phyloP scores from a whole-genome alignment of 2,113 vertebrate genomes.

The Acinonyx jubatus region DNA sequence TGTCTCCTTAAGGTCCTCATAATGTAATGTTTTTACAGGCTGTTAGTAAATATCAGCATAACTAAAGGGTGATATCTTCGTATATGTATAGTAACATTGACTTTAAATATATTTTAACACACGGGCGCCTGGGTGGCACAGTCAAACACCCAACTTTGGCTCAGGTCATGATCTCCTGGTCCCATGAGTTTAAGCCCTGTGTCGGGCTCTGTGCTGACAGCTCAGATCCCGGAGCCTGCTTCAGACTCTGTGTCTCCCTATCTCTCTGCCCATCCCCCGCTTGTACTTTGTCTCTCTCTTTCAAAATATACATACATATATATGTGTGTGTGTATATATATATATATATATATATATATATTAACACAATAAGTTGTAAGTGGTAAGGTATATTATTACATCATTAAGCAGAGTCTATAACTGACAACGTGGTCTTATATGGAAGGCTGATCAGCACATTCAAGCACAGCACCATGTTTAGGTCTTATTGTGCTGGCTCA shows the following conservation, averaged over 20 bases:
- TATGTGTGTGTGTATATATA: too few species aligned
- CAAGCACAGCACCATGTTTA: not conserved
- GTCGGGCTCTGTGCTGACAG: too few species aligned
- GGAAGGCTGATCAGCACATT: not conserved
- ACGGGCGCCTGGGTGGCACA: too few species aligned
- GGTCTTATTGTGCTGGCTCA: not conserved
- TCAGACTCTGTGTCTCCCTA: too few species aligned
- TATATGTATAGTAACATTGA: not conserved
- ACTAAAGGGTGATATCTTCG: not conserved
- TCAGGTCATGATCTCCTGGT: too few species aligned
- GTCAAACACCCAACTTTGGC: too few species aligned
- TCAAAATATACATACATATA: too few species aligned
- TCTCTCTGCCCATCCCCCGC: too few species aligned
- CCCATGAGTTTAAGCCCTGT: too few species aligned
- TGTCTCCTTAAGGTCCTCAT: not conserved
- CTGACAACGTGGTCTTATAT: accelerated
- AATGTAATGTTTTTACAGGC: not conserved
- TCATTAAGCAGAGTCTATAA: not conserved
- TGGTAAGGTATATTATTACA: not conserved
- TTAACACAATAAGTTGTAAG: not conserved
- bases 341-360: too few species aligned
- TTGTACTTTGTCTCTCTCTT: too few species aligned
- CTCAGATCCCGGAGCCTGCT: too few species aligned
- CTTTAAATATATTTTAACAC: not conserved
- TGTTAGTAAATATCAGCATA: not conserved